Conservation (phyloP, 2,797 vertebrate genomes). For the Syngnathus rostellatus region DNA sequence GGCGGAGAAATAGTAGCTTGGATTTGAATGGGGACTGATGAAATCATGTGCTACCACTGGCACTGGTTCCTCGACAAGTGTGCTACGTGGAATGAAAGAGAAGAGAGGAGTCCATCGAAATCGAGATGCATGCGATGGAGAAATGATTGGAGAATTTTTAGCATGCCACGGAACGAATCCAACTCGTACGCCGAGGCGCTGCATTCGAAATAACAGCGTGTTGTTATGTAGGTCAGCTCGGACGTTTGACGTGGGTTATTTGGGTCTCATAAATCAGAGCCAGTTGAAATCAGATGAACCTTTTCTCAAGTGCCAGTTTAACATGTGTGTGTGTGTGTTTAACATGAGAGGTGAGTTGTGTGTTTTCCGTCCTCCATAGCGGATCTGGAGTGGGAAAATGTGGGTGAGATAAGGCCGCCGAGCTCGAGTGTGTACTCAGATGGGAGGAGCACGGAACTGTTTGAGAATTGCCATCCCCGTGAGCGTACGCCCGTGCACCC, state of each 20-base stretch:
- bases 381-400: conserved; percentile 58
- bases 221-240: conserved; percentile 8
- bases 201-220: background rate
- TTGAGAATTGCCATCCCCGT: conserved; percentile 31
- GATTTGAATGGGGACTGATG: conserved; percentile 68
- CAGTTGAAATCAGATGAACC: conserved; percentile 55
- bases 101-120: background rate
- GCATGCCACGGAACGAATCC: no score
- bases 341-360: conserved; percentile 22
- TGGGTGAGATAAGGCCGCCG: conserved; percentile 57
- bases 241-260: conserved; percentile 18
- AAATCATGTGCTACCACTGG: conserved; percentile 70
- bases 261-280: conserved; percentile 56
- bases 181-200: background rate
- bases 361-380: conserved; percentile 40
- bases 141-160: background rate
- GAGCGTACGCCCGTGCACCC: conserved; percentile 7
- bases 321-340: conserved; percentile 12
- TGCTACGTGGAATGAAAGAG: conserved; percentile 2
- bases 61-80: conserved; percentile 33
- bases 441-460: conserved; percentile 72
- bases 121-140: background rate
- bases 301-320: conserved; percentile 55
- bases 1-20: conserved; percentile 51
- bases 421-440: conserved; percentile 64